Conservation (phyloP, 53 echinoderm and acorn worm species). For the Luidia sarsii region DNA sequence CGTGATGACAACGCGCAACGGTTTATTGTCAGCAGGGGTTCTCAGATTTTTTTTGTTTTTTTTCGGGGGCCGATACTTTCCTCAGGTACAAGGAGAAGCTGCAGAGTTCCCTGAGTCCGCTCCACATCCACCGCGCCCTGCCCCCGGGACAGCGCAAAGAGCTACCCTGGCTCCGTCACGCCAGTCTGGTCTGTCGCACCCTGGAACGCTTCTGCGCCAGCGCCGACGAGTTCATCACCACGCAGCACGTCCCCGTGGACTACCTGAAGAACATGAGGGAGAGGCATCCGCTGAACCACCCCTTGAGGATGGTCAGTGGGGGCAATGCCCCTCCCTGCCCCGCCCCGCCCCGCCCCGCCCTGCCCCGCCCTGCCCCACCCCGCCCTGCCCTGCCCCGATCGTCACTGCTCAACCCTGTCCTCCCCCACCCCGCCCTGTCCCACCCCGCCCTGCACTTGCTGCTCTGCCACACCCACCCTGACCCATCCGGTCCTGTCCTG, state of each 20-base stretch:
- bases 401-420: no score
- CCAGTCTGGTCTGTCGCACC: conserved; percentile 70
- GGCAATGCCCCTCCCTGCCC: no score
- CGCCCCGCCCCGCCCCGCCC: no score
- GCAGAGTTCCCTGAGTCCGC: conserved; percentile 49
- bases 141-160: conserved; percentile 10
- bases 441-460: no score
- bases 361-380: no score
- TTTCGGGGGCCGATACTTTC: no score
- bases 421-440: no score
- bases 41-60: not conserved
- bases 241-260: conserved; percentile 65
- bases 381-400: no score
- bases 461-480: no score
- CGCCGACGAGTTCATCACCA: conserved; percentile 71
- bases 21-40: no score
- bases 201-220: conserved; percentile 68
- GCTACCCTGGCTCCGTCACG: conserved; percentile 62
- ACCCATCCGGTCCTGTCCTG: no score
- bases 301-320: conserved; percentile 73
- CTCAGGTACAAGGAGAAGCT: conserved; percentile 71
- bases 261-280: not conserved
- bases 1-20: no score
- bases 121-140: conserved; percentile 52
- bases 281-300: conserved; percentile 21